phyloP scores from a whole-genome alignment of 2,797 vertebrate genomes.

The Holocentrus rufus region DNA sequence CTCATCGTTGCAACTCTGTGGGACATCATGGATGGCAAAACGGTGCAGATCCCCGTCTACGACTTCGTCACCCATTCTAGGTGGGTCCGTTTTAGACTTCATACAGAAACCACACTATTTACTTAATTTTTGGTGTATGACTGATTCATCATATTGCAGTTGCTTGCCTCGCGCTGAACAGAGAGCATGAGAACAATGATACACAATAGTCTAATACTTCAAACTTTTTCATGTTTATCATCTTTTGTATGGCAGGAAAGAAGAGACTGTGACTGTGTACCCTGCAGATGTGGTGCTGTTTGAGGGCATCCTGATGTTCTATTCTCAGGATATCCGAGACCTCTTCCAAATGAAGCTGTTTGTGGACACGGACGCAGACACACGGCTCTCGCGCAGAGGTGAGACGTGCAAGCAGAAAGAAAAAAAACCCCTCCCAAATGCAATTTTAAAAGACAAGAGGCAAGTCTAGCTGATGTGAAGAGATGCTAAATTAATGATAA shows the following conservation, averaged over 20 bases:
- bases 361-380: slow-evolving; percentile 93
- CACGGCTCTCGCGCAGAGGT: slow-evolving; percentile 93
- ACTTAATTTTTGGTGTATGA: too few relatives aligned
- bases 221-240: neutral
- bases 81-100: slow-evolving; percentile 71
- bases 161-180: too few relatives aligned
- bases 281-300: slow-evolving; percentile 94
- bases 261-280: slow-evolving; percentile 90
- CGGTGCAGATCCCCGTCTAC: slow-evolving; percentile 92
- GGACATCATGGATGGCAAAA: slow-evolving; percentile 90
- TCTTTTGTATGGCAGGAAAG: slow-evolving; percentile 81
- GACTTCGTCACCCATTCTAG: slow-evolving; percentile 94
- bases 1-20: slow-evolving; percentile 89
- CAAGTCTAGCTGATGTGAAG: neutral
- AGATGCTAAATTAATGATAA: neutral
- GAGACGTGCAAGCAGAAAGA: slow-evolving; percentile 24
- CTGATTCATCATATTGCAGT: too few relatives aligned
- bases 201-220: too few relatives aligned
- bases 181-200: too few relatives aligned
- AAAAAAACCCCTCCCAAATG: neutral
- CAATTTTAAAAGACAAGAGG: neutral
- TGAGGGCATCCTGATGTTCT: slow-evolving; percentile 94
- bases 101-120: neutral
- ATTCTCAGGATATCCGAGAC: slow-evolving; percentile 91
- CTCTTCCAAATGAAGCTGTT: slow-evolving; percentile 97